Evolutionary conservation across 2,888 invertebrate genomes (phyloP), one percentile per base, ranked within the genome.

Genomic region (Amiota minor): DNA sequence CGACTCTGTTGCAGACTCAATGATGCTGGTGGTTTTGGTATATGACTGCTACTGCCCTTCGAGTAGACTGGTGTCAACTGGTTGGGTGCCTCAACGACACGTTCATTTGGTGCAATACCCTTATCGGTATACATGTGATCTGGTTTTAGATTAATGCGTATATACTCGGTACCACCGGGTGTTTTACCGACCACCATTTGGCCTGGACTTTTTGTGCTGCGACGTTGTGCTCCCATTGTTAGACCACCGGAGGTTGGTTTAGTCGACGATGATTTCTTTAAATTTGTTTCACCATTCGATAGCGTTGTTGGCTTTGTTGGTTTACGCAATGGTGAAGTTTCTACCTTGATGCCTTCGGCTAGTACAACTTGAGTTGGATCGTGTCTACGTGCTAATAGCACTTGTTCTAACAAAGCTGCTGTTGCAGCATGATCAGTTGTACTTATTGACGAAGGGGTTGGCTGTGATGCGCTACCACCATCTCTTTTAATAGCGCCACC

Each of bases 131-230:
- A 95, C 88, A 94, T 92, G 67, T 93, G 92, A 86, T 95, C 95
- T 0, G 95, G 95, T 82, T 94, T 95, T 64, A 95, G 88, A 88
- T 93, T 93, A 75, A 94, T 94, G 74, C 94, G 90, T 78, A 94
- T 92, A 78, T 92, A 92, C 75, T 92, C 91, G 0, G 92, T 89
- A 72, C 90, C 90, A 61, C 88, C 87, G 9, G 89, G 83, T 10
- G 88, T 89, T 50, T 88, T 88, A 9, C 90, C 90, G 4, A 90
- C 80, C 0, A 90, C 89, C 82, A 89, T 86, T 70, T 89, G 89
- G 0, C 89, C 89, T 0, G 89, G 89, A 62, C 89, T 89, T 72
- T 89, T 89, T 23, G 78, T 87, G 74, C 86, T 82, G 47, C 85
- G 78, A 1, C 88, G 80, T 56, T 88, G 88, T 6, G 81, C 81